These are phyloP conservation scores for Trichoplusia ni DNA, from an alignment of 1,140 invertebrate species.

Conservation along the genomic window DNA sequence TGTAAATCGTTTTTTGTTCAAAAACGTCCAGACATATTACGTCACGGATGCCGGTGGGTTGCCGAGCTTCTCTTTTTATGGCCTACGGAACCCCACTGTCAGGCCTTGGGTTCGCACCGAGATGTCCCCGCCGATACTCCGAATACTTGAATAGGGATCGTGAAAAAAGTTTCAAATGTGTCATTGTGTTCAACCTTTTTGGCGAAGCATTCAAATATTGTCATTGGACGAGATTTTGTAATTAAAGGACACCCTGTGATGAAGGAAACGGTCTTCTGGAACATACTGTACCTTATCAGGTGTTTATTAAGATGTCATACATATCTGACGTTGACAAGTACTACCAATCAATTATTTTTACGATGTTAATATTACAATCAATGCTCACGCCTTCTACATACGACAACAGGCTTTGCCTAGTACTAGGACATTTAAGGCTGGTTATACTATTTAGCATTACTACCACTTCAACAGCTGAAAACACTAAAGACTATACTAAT, in stretches of 20 bases:
- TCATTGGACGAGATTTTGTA: constrained; percentile 23
- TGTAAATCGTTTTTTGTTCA: constrained; percentile 32
- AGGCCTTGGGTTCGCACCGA: constrained; percentile 52
- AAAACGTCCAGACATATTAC: constrained; percentile 45
- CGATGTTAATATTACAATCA: too few species aligned
- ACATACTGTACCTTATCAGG: neutral
- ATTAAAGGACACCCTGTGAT: constrained; percentile 18
- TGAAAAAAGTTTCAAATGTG: constrained; percentile 36
- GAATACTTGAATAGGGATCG: constrained; percentile 52
- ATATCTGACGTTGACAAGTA: neutral
- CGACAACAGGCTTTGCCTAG: too few species aligned
- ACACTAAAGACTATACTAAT: too few species aligned
- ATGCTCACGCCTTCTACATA: too few species aligned
- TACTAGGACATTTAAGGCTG: too few species aligned
- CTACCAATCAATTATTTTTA: too few species aligned
- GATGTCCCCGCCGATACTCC: constrained; percentile 47
- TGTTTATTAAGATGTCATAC: constrained; percentile 4
- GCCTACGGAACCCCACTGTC: constrained; percentile 52
- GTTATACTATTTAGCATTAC: too few species aligned
- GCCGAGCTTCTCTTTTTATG: constrained; percentile 37
- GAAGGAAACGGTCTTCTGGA: constrained; percentile 19
- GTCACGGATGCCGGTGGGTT: constrained; percentile 40
- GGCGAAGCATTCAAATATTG: constrained; percentile 27
- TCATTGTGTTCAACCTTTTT: constrained; percentile 31
- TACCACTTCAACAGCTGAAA: too few species aligned